Conservation (phyloP, 2,113 vertebrate genomes). For the Tragelaphus imberbis region DNA sequence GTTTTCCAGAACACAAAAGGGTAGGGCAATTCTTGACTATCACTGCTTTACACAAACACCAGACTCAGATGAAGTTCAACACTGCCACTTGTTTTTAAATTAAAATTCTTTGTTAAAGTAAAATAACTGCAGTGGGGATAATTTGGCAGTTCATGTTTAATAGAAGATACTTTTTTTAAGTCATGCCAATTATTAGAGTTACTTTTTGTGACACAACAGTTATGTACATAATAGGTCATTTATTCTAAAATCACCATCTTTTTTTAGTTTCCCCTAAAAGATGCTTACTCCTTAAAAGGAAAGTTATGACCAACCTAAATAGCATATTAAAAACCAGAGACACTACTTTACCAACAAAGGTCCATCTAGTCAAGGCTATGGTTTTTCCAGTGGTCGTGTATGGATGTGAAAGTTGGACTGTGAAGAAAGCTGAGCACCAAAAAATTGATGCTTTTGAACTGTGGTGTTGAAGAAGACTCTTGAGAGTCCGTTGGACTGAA, state of each 20-base stretch:
- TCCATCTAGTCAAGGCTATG: too few species aligned
- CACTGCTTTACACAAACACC: not conserved
- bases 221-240: not conserved
- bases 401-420: too few species aligned
- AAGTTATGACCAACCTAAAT: too few species aligned
- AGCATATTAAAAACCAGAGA: too few species aligned
- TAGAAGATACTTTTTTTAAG: not conserved
- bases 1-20: not conserved
- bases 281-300: too few species aligned
- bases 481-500: too few species aligned
- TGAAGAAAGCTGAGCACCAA: too few species aligned
- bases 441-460: too few species aligned
- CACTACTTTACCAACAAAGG: too few species aligned
- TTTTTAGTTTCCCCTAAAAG: not conserved
- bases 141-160: not conserved
- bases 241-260: not conserved
- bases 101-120: not conserved
- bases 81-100: not conserved
- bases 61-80: not conserved
- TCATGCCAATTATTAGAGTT: not conserved
- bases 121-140: not conserved
- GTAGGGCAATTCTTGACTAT: not conserved
- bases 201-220: not conserved
- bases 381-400: too few species aligned
- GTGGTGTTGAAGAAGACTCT: too few species aligned